Conservation (phyloP, 2,113 vertebrate species). For the Forbesichthys papilliferus region DNA sequence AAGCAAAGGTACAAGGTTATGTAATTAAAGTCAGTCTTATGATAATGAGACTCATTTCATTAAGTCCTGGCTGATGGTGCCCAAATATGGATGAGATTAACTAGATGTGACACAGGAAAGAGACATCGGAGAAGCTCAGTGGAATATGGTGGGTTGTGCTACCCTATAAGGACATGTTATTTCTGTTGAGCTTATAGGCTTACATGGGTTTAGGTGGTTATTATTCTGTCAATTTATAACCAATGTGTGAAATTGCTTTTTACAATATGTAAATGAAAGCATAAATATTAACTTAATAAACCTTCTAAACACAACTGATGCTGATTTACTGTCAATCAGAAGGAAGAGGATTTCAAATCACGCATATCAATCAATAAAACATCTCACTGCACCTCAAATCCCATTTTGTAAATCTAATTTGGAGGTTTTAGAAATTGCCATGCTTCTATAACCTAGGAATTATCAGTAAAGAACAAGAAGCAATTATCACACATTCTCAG, state of each 20-base stretch:
- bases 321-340: constrained; percentile 50
- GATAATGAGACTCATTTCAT: constrained; percentile 58
- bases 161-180: constrained; percentile 40
- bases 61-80: constrained; percentile 56
- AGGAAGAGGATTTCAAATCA: constrained; percentile 43
- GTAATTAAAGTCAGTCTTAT: constrained; percentile 64
- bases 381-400: constrained; percentile 50
- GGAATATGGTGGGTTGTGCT: neutral
- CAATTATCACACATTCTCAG: constrained; percentile 72
- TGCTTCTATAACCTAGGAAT: constrained; percentile 67
- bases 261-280: constrained; percentile 53
- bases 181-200: constrained; percentile 56
- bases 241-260: constrained; percentile 56
- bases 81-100: constrained; percentile 58
- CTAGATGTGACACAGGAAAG: constrained; percentile 46
- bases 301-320: constrained; percentile 35
- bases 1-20: constrained; percentile 57
- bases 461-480: constrained; percentile 69
- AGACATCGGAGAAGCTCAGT: neutral
- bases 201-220: constrained; percentile 55
- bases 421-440: constrained; percentile 62
- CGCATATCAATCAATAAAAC: constrained; percentile 24
- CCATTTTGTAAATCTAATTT: constrained; percentile 75
- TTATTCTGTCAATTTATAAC: constrained; percentile 51
- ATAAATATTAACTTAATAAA: constrained; percentile 62